Base-by-base conservation (phyloP, 1,140 invertebrate species). In the Piezodorus guildinii region DNA sequence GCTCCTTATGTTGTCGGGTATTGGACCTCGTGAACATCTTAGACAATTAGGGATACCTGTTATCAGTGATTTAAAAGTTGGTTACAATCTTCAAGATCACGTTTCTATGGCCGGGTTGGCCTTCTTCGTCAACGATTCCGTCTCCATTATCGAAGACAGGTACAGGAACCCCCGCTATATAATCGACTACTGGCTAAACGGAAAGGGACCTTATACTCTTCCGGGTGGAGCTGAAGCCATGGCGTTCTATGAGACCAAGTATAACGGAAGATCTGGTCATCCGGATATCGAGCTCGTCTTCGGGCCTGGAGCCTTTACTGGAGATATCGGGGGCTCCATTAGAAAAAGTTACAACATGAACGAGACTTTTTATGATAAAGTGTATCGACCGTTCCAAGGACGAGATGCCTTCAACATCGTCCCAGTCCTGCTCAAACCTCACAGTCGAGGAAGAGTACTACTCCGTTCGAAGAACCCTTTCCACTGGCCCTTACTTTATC, bases 241-340 rank as follows among this genome's bases (percentile, higher is more conserved):
- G 60, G 74, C 70, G 8, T 76, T 73, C 62, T 66, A 77, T 0
- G 71, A 70, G 12, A 80, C 80, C 0, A 78, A 79, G 51, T 79
- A 77, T 68, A 78, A 80, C 68, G 52, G 64, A n/a, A 52, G 62
- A 8, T 6, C 27, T 27, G 27, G 60, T 9, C 62, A 62, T 19
- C 86, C 89, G 0, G 88, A 94, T 69, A 84, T 91, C 66, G 88
- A 92, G 71, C 73, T 92, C 0, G 85, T 91, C 8, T 77, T 90
- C 70, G 85, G 88, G 0, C 80, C 84, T 3, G 87, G 87, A 0
- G 83, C 84, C 0, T 70, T 90, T 3, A 85, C 84, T 51, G 85
- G 86, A 0, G 88, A 91, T 70, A 73, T 80, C 17, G 82, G 86
- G 16, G 83, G 90, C 63, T 77, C 83, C 64, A 66, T 85, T 64